Percentiles rank a stretch among this genome's conserved stretches.
These are phyloP conservation scores for Rhinophrynus dorsalis DNA, from an alignment of 2,797 vertebrate genomes.

Conservation along the genomic window DNA sequence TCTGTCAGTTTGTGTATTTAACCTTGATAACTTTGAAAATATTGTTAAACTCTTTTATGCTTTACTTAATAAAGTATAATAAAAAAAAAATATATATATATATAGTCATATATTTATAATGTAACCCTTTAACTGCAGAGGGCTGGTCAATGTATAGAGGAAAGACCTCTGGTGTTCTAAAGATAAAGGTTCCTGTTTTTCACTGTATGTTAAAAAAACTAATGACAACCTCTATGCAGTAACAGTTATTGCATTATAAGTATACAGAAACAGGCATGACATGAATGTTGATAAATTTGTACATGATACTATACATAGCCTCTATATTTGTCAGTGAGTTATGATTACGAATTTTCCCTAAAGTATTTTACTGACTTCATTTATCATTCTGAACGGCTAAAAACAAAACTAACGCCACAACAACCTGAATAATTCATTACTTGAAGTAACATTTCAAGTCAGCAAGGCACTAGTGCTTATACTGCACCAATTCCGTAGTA, in stretches of 20 bases:
- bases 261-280: neutral
- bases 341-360: conserved; percentile 53
- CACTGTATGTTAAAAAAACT: neutral
- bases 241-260: neutral
- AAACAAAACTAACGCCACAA: conserved; percentile 54
- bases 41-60: too few species aligned
- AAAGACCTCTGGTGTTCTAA: too few species aligned
- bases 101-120: too few species aligned
- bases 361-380: conserved; percentile 53
- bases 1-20: too few species aligned
- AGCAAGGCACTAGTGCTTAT: conserved; percentile 2
- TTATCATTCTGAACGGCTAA: conserved; percentile 48
- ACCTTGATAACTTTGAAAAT: too few species aligned
- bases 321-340: conserved; percentile 40
- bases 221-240: neutral
- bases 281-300: conserved; percentile 2
- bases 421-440: conserved; percentile 54
- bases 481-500: conserved; percentile 2
- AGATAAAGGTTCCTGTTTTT: too few species aligned
- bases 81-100: too few species aligned
- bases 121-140: too few species aligned
- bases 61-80: too few species aligned
- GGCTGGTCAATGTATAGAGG: too few species aligned
- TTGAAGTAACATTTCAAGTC: conserved; percentile 18
- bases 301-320: conserved; percentile 11